phyloP scores from a whole-genome alignment of 2,113 vertebrate species.

The Macquaria ambigua region DNA sequence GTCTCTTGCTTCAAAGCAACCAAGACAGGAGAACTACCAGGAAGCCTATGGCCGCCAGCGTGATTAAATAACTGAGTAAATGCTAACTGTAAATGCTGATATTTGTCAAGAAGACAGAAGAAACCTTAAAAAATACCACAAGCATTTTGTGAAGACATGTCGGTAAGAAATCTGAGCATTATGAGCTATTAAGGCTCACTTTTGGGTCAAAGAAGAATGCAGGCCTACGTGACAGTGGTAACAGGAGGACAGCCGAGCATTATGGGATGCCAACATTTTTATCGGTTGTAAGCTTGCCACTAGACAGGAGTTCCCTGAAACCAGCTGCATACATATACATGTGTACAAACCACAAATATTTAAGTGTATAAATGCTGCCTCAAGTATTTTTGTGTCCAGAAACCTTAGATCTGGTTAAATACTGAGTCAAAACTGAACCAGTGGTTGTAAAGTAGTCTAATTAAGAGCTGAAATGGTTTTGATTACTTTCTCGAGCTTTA shows the following conservation, averaged over 20 bases:
- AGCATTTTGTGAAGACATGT: slow-evolving; percentile 12
- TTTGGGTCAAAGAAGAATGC: slow-evolving; percentile 48
- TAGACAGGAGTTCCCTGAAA: slow-evolving; percentile 40
- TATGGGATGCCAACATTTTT: slow-evolving; percentile 12
- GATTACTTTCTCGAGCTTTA: slow-evolving; percentile 21
- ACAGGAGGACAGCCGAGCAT: slow-evolving; percentile 20
- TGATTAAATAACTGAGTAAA: slow-evolving; percentile 27
- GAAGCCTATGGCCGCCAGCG: slow-evolving; percentile 13
- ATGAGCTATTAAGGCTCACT: slow-evolving; percentile 31
- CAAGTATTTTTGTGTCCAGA: slow-evolving; percentile 16
- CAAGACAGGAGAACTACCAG: slow-evolving; percentile 23
- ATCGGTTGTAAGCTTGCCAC: slow-evolving; percentile 16
- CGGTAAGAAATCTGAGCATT: slow-evolving; percentile 6
- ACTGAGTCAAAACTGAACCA: background rate
- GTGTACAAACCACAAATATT: slow-evolving; percentile 42
- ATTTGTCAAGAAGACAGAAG: slow-evolving; percentile 29
- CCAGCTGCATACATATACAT: slow-evolving; percentile 35
- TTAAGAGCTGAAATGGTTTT: slow-evolving; percentile 41
- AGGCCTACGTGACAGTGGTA: slow-evolving; percentile 41
- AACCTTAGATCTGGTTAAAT: slow-evolving; percentile 25
- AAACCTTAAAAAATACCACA: slow-evolving; percentile 45
- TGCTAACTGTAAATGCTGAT: slow-evolving; percentile 22
- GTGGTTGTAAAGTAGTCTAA: slow-evolving; percentile 36
- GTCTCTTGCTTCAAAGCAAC: slow-evolving; percentile 36
- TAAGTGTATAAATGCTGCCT: slow-evolving; percentile 32